Conservation (phyloP, 1,140 invertebrate species). For the Coelopa frigida region DNA sequence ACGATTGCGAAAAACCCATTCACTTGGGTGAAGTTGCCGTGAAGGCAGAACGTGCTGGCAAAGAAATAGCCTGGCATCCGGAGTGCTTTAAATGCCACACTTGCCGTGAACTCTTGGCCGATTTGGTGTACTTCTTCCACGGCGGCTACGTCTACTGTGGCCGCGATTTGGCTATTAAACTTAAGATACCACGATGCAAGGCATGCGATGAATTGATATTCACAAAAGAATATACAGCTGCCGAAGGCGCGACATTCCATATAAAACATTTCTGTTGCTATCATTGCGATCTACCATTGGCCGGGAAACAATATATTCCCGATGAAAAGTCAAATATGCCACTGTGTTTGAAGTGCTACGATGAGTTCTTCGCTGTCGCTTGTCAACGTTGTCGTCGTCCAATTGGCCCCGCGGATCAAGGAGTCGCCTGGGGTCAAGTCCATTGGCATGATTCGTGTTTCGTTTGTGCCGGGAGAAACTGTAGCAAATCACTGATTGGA, state of each 20-base stretch:
- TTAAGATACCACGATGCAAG: conserved; percentile 80
- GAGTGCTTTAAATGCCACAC: conserved; percentile 77
- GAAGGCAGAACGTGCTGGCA: conserved; percentile 70
- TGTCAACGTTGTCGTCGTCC: conserved; percentile 63
- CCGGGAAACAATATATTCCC: conserved; percentile 71
- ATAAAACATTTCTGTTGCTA: conserved; percentile 85
- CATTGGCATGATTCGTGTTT: conserved; percentile 70
- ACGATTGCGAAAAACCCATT: conserved; percentile 54
- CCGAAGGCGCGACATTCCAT: conserved; percentile 74
- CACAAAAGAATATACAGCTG: conserved; percentile 73
- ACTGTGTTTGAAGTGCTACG: conserved; percentile 71
- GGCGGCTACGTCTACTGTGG: conserved; percentile 82
- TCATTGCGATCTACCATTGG: conserved; percentile 73
- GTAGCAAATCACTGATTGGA: conserved; percentile 62
- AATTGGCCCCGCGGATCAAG: conserved; percentile 69
- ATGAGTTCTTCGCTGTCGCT: conserved; percentile 65
- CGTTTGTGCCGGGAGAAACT: conserved; percentile 69
- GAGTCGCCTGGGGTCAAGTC: conserved; percentile 64
- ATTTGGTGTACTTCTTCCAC: conserved; percentile 86
- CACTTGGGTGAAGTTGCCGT: conserved; percentile 73
- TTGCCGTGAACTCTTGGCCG: conserved; percentile 79
- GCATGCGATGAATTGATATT: conserved; percentile 91
- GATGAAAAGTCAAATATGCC: conserved; percentile 68
- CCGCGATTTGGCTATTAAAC: conserved; percentile 75
- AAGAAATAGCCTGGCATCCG: conserved; percentile 76